Evolutionary conservation across 2,113 vertebrate genomes (phyloP), one percentile per base, ranked within the genome.

Genomic region (Emydocephalus ijimae): DNA sequence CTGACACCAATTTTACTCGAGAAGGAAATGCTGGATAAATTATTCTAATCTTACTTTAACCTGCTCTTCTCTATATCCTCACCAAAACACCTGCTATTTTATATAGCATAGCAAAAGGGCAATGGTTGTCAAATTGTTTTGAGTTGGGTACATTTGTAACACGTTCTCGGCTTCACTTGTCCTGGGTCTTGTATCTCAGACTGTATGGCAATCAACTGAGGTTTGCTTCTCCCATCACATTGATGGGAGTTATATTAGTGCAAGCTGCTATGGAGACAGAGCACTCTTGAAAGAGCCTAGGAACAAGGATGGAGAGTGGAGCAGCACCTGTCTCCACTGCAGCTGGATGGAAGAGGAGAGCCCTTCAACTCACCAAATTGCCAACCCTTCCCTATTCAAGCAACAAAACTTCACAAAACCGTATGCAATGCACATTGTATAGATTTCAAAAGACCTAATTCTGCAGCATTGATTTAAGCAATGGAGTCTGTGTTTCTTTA

Each of bases 401-500:
- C 29, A 91, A 93, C 23, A 21, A 74, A 96, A 93, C 39, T 92
- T 95, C 91, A 93, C 89, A 85, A 95, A 92, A 92, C 81, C 56
- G 45, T 88, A n/a, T 89, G 90, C 69, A 48, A 64, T 69, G 57
- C 92, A 93, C 88, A 95, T 94, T 94, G 94, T 93, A 48, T 74
- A 4, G 91, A 93, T 92, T 95, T 95, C 88, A 95, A 94, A 95
- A 95, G 61, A n/a, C 86, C 64, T 50, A 6, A 88, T 95, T 96
- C 94, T 74, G 89, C 90, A 93, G 59, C 90, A 85, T n/a, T 96
- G 94, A 95, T 95, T 96, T 94, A 88, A 94, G 29, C 93, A 91
- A 95, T 85, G 94, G 94, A 23, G 23, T 90, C 89, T 92, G 39
- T 89, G 91, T 92, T 92, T 74, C 59, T 48, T 87, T 92, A 94